Conservation (phyloP, 2,113 vertebrate genomes). For the Cisticola juncidis region DNA sequence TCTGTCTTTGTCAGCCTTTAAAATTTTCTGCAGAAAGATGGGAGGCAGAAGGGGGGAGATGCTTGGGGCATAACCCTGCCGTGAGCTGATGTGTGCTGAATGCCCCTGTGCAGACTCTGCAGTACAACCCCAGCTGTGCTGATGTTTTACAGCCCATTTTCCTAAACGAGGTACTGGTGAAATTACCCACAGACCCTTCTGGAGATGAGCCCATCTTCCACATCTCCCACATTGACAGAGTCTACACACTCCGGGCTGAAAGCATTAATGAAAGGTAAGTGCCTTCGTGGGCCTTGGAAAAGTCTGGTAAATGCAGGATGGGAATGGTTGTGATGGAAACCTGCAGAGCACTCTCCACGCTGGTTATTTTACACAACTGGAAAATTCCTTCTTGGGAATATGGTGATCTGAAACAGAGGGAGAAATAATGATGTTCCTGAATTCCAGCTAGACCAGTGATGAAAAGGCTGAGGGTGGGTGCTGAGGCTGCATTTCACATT, state of each 20-base stretch:
- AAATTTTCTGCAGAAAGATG: not conserved
- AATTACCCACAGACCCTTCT: conserved; percentile 96
- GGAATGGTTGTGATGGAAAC: not conserved
- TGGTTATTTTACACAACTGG: not conserved
- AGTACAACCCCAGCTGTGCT: conserved; percentile 28
- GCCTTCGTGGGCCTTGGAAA: not conserved
- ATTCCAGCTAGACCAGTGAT: not conserved
- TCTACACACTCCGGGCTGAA: conserved; percentile 95
- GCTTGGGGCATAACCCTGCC: not conserved
- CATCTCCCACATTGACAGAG: conserved; percentile 97
- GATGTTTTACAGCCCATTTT: conserved; percentile 90
- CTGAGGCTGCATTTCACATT: not conserved
- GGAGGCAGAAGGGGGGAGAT: not conserved
- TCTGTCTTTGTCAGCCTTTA: not conserved
- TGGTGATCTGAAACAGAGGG: not conserved
- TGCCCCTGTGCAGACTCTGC: not conserved
- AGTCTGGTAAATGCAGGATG: not conserved
- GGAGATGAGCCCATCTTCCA: conserved; percentile 98
- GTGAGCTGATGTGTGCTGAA: not conserved
- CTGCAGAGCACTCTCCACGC: not conserved
- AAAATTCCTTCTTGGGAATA: not conserved
- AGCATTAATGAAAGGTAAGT: conserved; percentile 94
- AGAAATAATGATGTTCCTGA: not conserved
- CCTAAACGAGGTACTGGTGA: conserved; percentile 96
- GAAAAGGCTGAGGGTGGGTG: not conserved